A percentile compares a stretch with the other conserved stretches of the same genome.
These are phyloP conservation scores for Leptoteleia sp. DNA, from an alignment of 1,140 invertebrate species.

Conservation along the genomic window DNA sequence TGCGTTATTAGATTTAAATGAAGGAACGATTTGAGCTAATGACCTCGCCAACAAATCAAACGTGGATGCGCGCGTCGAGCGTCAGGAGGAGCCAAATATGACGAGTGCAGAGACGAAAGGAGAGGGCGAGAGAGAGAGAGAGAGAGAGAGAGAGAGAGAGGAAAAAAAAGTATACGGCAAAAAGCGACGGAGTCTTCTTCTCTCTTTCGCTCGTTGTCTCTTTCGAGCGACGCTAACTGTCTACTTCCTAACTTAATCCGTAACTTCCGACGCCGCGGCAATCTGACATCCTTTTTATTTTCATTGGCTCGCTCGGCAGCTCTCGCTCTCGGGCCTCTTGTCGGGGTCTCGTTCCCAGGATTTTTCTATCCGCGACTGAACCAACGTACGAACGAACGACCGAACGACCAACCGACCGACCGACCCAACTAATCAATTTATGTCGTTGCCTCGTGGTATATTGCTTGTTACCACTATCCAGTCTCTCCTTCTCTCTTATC, in stretches of 20 bases:
- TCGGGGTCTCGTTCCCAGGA: slow-evolving; percentile 80
- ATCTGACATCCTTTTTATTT: slow-evolving; percentile 83
- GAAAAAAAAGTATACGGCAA: slow-evolving; percentile 27
- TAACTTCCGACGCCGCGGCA: slow-evolving; percentile 81
- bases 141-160: no score
- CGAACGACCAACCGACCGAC: slow-evolving; percentile 66
- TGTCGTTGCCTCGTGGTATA: slow-evolving; percentile 75
- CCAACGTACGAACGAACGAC: slow-evolving; percentile 72
- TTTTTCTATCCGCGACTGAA: slow-evolving; percentile 79
- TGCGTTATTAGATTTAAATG: slow-evolving; percentile 51
- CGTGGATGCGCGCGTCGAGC: slow-evolving; percentile 4
- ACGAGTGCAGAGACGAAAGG: neutral
- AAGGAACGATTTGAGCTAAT: slow-evolving; percentile 28
- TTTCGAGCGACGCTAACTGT: slow-evolving; percentile 78
- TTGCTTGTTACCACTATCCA: slow-evolving; percentile 67
- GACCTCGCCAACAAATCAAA: slow-evolving; percentile 19
- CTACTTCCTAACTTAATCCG: slow-evolving; percentile 82
- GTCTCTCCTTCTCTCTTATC: slow-evolving; percentile 55
- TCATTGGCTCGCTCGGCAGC: slow-evolving; percentile 77
- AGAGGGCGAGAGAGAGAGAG: no score
- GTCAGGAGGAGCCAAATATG: no score
- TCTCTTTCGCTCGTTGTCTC: slow-evolving; percentile 64
- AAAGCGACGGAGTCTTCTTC: slow-evolving; percentile 27
- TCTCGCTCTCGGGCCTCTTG: slow-evolving; percentile 69
- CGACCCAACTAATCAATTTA: slow-evolving; percentile 80